phyloP scores from a whole-genome alignment of 2,888 invertebrate genomes.

The Hemaris fuciformis region DNA sequence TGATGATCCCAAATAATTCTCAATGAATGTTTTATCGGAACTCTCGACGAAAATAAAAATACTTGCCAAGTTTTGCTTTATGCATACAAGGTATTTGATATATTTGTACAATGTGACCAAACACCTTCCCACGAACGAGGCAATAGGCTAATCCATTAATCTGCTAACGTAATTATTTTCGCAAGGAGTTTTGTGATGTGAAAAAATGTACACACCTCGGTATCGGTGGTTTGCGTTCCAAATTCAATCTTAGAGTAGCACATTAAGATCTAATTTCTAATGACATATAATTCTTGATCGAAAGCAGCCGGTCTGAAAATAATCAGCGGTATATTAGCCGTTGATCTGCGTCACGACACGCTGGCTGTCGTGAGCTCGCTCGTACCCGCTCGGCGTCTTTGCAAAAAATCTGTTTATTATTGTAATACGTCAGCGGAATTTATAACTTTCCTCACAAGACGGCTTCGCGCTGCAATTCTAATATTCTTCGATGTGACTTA shows the following conservation, averaged over 20 bases:
- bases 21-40: too few relatives aligned
- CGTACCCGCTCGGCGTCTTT: slow-evolving; percentile 10
- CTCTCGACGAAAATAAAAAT: too few relatives aligned
- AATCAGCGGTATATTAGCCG: slow-evolving; percentile 25
- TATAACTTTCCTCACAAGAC: not conserved
- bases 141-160: slow-evolving; percentile 13
- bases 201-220: not conserved
- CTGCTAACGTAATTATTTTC: slow-evolving; percentile 7
- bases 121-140: slow-evolving; percentile 11
- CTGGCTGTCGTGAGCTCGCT: slow-evolving; percentile 32
- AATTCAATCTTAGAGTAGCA: not conserved
- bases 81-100: not conserved
- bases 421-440: not conserved
- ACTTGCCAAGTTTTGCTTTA: not conserved
- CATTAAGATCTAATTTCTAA: not conserved
- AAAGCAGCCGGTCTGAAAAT: slow-evolving; percentile 36
- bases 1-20: too few relatives aligned
- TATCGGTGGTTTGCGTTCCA: not conserved
- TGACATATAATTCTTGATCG: slow-evolving; percentile 20
- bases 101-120: not conserved
- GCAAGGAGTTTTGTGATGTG: not conserved
- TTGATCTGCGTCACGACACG: slow-evolving; percentile 41
- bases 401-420: slow-evolving; percentile 3
- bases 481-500: not conserved
- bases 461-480: not conserved